phyloP scores from a whole-genome alignment of 2,797 vertebrate species.

The Syngnathus rostellatus region DNA sequence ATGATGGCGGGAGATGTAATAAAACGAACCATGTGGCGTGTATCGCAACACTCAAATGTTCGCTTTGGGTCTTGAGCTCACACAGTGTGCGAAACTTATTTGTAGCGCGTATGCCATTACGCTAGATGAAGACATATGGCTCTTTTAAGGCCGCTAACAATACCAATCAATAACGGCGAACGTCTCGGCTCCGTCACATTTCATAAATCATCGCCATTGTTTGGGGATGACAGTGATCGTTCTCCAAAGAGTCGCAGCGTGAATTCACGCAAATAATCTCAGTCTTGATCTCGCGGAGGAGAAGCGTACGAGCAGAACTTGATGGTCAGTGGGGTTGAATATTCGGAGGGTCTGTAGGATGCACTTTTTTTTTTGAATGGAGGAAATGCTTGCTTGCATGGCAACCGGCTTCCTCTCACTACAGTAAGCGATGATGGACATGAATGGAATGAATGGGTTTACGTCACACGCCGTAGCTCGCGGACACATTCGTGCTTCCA shows the following conservation, averaged over 20 bases:
- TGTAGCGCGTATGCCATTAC: conserved; percentile 69
- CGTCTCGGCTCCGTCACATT: conserved; percentile 72
- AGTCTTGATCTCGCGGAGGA: conserved; percentile 35
- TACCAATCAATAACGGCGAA: conserved; percentile 81
- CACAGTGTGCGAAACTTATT: conserved; percentile 64
- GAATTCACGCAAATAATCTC: conserved; percentile 56
- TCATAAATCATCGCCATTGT: conserved; percentile 75
- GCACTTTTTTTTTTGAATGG: conserved; percentile 29
- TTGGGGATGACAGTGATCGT: conserved; percentile 69
- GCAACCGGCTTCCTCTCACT: conserved; percentile 54
- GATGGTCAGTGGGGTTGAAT: not conserved
- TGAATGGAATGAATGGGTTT: conserved; percentile 53
- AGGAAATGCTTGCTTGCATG: conserved; percentile 56
- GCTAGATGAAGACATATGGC: conserved; percentile 74
- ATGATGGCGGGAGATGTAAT: conserved; percentile 57
- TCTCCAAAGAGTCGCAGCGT: conserved; percentile 58
- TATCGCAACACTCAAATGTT: conserved; percentile 56
- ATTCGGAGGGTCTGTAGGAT: conserved; percentile 8
- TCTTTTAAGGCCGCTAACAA: conserved; percentile 79
- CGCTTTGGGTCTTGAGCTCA: conserved; percentile 57
- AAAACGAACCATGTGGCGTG: conserved; percentile 61
- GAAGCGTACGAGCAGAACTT: conserved; percentile 14
- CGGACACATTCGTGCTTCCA: conserved; percentile 52
- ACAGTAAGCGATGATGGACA: conserved; percentile 61
- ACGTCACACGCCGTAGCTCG: conserved; percentile 46